Conservation (phyloP, 1,140 invertebrate genomes). For the Drosophila kikkawai region DNA sequence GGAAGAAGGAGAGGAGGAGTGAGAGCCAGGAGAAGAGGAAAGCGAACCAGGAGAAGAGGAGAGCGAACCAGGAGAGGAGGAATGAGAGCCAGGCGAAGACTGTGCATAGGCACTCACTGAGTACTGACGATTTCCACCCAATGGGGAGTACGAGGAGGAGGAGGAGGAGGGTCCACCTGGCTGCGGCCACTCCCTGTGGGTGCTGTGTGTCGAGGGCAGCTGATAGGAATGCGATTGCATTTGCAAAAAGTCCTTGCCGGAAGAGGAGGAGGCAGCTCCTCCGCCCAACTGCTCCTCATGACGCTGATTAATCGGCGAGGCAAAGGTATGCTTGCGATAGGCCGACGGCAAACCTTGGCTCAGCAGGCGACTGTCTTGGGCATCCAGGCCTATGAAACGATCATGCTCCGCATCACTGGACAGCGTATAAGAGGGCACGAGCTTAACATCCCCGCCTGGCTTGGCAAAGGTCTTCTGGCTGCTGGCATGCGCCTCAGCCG, state of each 20-base stretch:
- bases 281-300: conserved; percentile 18
- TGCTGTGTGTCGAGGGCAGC: conserved; percentile 41
- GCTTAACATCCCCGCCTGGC: conserved; percentile 27
- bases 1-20: neutral
- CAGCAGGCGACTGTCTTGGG: conserved; percentile 33
- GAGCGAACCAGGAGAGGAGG: neutral
- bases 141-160: neutral
- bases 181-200: conserved; percentile 26
- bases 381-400: conserved; percentile 47
- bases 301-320: conserved; percentile 1
- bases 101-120: conserved; percentile 18
- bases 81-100: neutral
- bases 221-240: conserved; percentile 72
- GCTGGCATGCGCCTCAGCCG: conserved; percentile 25
- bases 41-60: neutral
- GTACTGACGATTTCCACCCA: conserved; percentile 5
- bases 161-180: neutral
- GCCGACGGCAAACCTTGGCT: conserved; percentile 51
- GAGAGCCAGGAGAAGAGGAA: neutral
- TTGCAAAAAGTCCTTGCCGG: conserved; percentile 37
- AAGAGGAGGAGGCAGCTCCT: neutral
- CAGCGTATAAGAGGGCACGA: conserved; percentile 36
- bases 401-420: conserved; percentile 46
- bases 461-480: conserved; percentile 37
- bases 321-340: conserved; percentile 41